Conservation (phyloP, 2,113 vertebrate genomes). For the Dicrurus megarhynchus region DNA sequence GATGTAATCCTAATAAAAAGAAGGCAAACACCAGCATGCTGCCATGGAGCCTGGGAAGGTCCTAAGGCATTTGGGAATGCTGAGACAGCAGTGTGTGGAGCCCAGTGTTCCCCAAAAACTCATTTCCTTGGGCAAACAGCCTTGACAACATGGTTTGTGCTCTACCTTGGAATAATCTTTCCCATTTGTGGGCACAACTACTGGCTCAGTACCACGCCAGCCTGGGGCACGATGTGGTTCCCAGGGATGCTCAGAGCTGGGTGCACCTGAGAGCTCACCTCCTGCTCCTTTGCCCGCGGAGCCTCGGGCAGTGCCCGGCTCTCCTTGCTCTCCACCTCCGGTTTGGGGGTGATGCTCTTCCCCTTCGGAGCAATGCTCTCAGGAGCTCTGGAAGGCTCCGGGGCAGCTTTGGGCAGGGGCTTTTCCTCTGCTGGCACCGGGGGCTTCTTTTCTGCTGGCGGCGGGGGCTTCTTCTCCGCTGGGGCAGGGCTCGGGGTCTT, state of each 20-base stretch:
- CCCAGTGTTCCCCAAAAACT: not conserved
- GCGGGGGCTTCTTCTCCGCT: constrained; percentile 71
- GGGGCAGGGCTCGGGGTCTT: constrained; percentile 71
- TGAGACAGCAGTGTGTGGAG: not conserved
- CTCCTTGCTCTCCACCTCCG: constrained; percentile 73
- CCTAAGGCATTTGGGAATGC: not conserved
- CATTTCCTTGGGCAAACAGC: rapidly evolving
- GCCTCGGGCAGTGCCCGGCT: constrained; percentile 75
- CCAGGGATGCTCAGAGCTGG: not conserved
- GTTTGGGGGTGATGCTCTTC: constrained; percentile 53
- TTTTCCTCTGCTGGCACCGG: constrained; percentile 71
- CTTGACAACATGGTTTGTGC: rapidly evolving
- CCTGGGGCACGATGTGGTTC: too few relatives aligned
- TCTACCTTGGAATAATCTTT: not conserved
- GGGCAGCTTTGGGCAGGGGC: constrained; percentile 45
- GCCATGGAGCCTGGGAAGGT: not conserved
- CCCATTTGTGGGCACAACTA: rapidly evolving
- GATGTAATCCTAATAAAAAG: not conserved
- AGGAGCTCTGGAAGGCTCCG: constrained; percentile 45
- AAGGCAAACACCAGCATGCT: not conserved
- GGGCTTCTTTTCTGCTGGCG: constrained; percentile 54
- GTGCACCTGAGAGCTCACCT: constrained; percentile 74
- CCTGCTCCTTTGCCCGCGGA: constrained; percentile 83
- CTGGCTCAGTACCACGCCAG: too few relatives aligned
- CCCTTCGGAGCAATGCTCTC: constrained; percentile 33